These are phyloP conservation scores for Rhinopomastus cyanomelas DNA, from an alignment of 2,113 vertebrate genomes.

Conservation along the genomic window DNA sequence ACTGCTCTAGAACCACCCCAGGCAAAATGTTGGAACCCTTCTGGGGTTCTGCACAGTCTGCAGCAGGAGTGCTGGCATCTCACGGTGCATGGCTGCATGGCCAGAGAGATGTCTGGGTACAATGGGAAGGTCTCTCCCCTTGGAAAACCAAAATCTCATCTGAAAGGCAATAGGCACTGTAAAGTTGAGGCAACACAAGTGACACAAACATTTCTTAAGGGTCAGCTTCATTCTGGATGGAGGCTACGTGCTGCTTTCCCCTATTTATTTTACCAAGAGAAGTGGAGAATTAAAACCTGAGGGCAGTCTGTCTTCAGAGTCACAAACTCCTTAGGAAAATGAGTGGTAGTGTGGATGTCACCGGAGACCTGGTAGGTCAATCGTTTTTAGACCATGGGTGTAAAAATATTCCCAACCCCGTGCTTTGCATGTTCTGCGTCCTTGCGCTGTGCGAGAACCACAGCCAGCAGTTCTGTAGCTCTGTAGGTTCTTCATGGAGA, in stretches of 20 bases:
- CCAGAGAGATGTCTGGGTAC: background rate
- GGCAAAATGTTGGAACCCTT: background rate
- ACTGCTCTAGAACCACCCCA: background rate
- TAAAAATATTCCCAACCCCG: background rate
- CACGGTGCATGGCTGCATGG: background rate
- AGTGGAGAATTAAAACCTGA: background rate
- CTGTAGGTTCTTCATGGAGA: too few relatives aligned
- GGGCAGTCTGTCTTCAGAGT: background rate
- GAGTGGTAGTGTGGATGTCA: background rate
- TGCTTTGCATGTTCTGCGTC: background rate
- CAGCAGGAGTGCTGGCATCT: background rate
- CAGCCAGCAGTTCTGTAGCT: background rate
- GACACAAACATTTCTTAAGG: background rate
- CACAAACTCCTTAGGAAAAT: background rate
- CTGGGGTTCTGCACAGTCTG: background rate
- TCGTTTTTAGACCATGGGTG: background rate
- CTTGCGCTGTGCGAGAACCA: background rate
- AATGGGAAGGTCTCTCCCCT: background rate
- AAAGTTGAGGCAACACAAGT: background rate
- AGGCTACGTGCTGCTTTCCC: background rate
- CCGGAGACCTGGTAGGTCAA: background rate
- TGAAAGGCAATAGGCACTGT: constrained; percentile 6
- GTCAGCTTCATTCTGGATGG: background rate
- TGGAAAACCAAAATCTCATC: constrained; percentile 32
- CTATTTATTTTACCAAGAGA: background rate